Evolutionary conservation across 2,888 invertebrate genomes (phyloP).

Genomic region (Trichopoda pennipes): DNA sequence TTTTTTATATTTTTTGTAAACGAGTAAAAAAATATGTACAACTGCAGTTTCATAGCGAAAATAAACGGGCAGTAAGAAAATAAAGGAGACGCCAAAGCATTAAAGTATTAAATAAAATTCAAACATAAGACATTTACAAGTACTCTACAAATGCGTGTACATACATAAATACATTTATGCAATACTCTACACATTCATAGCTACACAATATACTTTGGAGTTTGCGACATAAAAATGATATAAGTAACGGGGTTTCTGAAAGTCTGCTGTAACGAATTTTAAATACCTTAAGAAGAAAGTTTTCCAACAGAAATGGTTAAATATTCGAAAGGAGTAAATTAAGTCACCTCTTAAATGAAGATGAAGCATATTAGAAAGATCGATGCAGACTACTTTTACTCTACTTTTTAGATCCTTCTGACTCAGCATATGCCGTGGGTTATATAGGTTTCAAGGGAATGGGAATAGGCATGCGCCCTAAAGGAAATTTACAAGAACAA

Average conservation of each 20-base stretch:
- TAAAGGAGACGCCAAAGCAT: slow-evolving; percentile 56
- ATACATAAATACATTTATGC: neutral
- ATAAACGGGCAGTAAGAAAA: slow-evolving; percentile 53
- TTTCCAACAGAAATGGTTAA: neutral
- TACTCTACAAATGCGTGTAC: neutral
- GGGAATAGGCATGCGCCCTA: too few species aligned
- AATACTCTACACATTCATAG: slow-evolving; percentile 5
- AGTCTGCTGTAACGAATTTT: slow-evolving; percentile 9
- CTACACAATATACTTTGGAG: slow-evolving; percentile 18
- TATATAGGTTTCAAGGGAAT: too few species aligned
- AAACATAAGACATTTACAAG: neutral
- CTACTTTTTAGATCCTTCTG: too few species aligned
- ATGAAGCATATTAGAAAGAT: too few species aligned
- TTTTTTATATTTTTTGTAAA: slow-evolving; percentile 13
- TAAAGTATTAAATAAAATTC: slow-evolving; percentile 57
- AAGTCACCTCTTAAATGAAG: too few species aligned
- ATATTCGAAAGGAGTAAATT: too few species aligned
- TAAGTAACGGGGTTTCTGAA: neutral
- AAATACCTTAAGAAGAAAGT: neutral
- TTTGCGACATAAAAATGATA: slow-evolving; percentile 13
- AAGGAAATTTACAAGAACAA: too few species aligned
- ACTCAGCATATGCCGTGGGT: too few species aligned
- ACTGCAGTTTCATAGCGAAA: slow-evolving; percentile 24
- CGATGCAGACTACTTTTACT: too few species aligned
- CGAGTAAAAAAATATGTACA: neutral